A percentile compares a stretch with the other conserved stretches of the same genome.
Conservation (phyloP, 2,888 invertebrate genomes). For the Meandrusa payeni region DNA sequence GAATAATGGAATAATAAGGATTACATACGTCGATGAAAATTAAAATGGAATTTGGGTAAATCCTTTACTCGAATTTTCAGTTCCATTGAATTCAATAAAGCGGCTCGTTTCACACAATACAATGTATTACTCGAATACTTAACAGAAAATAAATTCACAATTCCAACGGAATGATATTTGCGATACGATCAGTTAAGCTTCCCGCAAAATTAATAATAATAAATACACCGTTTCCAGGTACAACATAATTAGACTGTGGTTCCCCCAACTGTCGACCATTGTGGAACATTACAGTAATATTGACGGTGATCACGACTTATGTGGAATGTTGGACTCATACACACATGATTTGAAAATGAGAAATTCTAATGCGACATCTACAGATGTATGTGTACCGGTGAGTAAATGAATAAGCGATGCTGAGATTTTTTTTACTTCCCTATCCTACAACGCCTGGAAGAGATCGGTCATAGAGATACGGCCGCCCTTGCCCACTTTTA, state of each 20-base stretch:
- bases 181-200: conserved; percentile 5
- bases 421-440: too few relatives aligned
- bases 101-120: background rate
- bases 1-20: too few relatives aligned
- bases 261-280: conserved; percentile 65
- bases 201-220: background rate
- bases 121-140: background rate
- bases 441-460: too few relatives aligned
- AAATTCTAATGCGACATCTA: conserved; percentile 29
- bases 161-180: conserved; percentile 2
- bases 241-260: conserved; percentile 65
- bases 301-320: conserved; percentile 45
- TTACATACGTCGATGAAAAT: background rate
- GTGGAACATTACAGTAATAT: conserved; percentile 55
- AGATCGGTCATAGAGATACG: too few relatives aligned
- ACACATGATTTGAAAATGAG: conserved; percentile 42
- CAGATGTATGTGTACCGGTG: conserved; percentile 52
- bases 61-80: conserved; percentile 1
- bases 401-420: too few relatives aligned
- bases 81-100: conserved; percentile 1
- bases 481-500: too few relatives aligned
- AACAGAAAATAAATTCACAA: conserved; percentile 7
- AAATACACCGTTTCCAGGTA: conserved; percentile 43
- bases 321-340: conserved; percentile 58
- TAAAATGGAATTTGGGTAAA: background rate